phyloP scores from a whole-genome alignment of 2,888 invertebrate species.

The Acleris literana region DNA sequence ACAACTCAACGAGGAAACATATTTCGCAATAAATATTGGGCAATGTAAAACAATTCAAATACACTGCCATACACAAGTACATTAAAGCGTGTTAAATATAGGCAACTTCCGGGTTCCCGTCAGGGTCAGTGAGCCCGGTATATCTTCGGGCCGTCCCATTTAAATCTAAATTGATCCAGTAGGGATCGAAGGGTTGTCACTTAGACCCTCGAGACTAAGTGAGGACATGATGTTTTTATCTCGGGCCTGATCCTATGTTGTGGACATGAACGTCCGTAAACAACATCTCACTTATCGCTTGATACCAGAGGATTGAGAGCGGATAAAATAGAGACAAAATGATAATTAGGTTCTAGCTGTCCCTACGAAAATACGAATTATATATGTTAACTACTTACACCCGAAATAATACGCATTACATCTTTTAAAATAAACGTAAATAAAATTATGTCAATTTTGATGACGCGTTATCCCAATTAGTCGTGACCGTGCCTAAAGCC shows the following conservation, averaged over 20 bases:
- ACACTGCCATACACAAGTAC: background rate
- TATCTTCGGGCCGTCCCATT: conserved; percentile 21
- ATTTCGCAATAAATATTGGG: no score
- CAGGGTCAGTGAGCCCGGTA: conserved; percentile 15
- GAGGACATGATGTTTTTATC: conserved; percentile 25
- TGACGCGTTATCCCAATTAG: no score
- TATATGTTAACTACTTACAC: no score
- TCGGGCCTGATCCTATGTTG: conserved; percentile 14
- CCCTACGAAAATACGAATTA: no score
- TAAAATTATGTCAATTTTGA: no score
- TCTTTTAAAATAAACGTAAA: no score
- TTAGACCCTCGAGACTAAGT: conserved; percentile 26
- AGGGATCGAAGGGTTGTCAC: conserved; percentile 8
- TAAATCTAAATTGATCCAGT: conserved; percentile 31
- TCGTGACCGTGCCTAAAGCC: no score
- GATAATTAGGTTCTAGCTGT: no score
- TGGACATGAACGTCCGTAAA: conserved; percentile 6
- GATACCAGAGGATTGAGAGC: no score
- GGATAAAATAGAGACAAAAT: no score
- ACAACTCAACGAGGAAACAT: background rate
- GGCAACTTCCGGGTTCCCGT: background rate
- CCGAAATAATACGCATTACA: no score
- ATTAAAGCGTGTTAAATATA: conserved; percentile 3
- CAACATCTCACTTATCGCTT: conserved; percentile 10
- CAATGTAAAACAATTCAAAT: background rate